These are phyloP conservation scores for Loxodonta africana DNA, from an alignment of 2,113 vertebrate genomes.

Conservation along the genomic window DNA sequence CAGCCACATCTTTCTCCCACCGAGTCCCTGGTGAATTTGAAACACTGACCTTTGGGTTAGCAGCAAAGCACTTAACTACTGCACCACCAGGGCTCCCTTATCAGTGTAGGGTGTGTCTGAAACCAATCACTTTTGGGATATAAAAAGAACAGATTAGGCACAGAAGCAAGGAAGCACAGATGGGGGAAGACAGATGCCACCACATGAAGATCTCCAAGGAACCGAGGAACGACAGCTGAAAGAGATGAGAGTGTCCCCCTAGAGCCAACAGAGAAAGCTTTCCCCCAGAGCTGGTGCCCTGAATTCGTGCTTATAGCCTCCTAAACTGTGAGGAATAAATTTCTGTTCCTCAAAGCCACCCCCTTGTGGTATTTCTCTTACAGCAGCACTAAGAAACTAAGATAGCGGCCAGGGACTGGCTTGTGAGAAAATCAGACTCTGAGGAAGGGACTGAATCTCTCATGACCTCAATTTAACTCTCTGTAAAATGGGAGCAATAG, in stretches of 20 bases:
- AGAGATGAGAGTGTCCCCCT: background rate
- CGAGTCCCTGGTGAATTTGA: background rate
- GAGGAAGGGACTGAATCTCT: conserved; percentile 11
- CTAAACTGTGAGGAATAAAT: background rate
- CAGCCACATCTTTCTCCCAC: background rate
- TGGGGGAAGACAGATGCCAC: background rate
- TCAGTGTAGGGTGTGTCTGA: background rate
- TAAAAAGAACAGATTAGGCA: background rate
- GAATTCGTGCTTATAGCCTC: background rate
- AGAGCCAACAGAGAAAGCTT: background rate
- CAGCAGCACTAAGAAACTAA: background rate
- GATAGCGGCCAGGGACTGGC: background rate
- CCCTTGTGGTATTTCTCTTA: background rate
- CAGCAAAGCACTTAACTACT: background rate
- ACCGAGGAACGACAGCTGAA: background rate
- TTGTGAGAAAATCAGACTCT: conserved; percentile 1
- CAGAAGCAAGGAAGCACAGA: background rate
- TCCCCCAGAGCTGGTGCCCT: background rate
- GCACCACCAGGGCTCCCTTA: background rate
- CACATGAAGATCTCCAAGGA: background rate
- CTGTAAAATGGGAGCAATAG: conserved; percentile 20
- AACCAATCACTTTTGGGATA: background rate
- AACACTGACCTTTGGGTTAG: background rate
- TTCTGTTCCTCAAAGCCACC: background rate
- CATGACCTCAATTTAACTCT: background rate